Base-by-base conservation (phyloP, 2,888 invertebrate species). In the Drosophila peninsularis region DNA sequence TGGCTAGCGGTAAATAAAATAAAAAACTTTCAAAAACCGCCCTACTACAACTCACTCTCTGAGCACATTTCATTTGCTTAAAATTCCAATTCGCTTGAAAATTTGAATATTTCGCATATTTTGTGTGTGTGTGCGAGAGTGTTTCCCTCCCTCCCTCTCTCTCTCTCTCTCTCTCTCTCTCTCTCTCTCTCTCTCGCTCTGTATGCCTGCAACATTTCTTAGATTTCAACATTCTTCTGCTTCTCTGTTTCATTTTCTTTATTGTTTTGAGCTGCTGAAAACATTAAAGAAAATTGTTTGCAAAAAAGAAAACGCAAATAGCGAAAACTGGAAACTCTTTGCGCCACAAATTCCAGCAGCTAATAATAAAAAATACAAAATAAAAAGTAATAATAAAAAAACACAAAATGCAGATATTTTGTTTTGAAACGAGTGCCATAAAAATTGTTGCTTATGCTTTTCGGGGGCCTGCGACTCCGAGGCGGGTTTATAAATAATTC, bases 31-130 rank as follows among this genome's bases (percentile, higher is more conserved):
- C 11, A n/a, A 14, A 52, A 52, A n/a, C 57, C 63, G 67, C 73
- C 76, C 78, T 54, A 65, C 67, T 62, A 62, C 64, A 73, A 53
- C 78, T 62, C 75, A 65, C 62, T 62, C 62, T 62, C 78, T 57
- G 62, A 75, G 73, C 79, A 67, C 73, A 88, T 85, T 88, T 82
- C 80, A 88, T 88, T 84, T 85, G 80, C 77, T 80, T 84, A 85
- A 84, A 84, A 84, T 88, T 84, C 82, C 85, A 88, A 82, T 88
- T 85, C 77, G 85, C 85, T 82, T 77, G 54, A 77, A 85, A 88
- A 84, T 88, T 82, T 79, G 82, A 84, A 88, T 88, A 88, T 88
- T 88, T 84, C 79, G 85, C 82, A 88, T 84, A 87, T 87, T 77
- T 87, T 62, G 66, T 62, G 58, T 57, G 62, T 57, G 53, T 14